These are phyloP conservation scores for Pelodytes ibericus DNA, from an alignment of 2,797 vertebrate species.

Conservation along the genomic window DNA sequence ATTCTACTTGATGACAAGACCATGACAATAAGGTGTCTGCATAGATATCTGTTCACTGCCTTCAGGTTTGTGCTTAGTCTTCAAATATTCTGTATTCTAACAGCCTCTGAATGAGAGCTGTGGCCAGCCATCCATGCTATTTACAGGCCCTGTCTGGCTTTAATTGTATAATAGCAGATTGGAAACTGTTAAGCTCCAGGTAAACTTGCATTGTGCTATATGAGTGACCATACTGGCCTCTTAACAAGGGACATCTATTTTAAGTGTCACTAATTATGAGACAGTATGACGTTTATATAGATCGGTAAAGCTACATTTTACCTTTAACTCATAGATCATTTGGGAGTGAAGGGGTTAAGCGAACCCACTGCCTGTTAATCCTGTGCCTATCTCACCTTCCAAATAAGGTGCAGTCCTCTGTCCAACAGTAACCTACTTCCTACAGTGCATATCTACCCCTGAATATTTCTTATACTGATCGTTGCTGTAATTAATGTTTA, in stretches of 20 bases:
- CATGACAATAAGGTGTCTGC: no score
- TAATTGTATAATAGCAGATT: not conserved
- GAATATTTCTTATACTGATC: conserved; percentile 50
- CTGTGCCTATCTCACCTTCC: conserved; percentile 46
- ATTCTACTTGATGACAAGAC: no score
- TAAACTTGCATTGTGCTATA: not conserved
- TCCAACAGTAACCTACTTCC: conserved; percentile 37
- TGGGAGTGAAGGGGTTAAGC: conserved; percentile 38
- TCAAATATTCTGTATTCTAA: not conserved
- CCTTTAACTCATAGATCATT: conserved; percentile 11
- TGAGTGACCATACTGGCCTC: no score
- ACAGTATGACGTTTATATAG: no score
- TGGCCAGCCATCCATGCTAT: no score
- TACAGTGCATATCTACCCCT: conserved; percentile 45
- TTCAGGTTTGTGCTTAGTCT: not conserved
- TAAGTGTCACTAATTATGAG: no score
- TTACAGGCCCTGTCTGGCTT: no score
- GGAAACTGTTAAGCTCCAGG: not conserved
- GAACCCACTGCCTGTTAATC: conserved; percentile 35
- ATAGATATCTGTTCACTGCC: not conserved
- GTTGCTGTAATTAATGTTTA: conserved; percentile 56
- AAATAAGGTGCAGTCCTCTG: conserved; percentile 35
- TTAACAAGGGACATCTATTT: no score
- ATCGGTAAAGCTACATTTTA: no score
- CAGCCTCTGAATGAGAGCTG: no score